Conservation (phyloP, 2,888 invertebrate species). For the Drosophila mimetica region DNA sequence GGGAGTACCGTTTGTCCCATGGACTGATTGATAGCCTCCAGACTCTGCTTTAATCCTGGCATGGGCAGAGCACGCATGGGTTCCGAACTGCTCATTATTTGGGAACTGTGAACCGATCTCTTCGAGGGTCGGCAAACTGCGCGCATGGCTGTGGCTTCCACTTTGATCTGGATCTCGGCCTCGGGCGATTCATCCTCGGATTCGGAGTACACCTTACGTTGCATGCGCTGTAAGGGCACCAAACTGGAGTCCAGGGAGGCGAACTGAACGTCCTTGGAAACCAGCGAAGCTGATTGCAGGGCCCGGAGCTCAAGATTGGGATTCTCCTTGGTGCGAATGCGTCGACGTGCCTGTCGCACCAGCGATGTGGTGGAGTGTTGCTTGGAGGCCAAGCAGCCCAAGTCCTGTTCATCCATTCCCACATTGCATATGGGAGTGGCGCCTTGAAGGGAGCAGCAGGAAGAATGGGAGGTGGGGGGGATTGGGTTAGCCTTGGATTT, state of each 20-base stretch:
- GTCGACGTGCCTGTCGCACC: conserved; percentile 58
- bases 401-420: conserved; percentile 52
- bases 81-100: conserved; percentile 32
- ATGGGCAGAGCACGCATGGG: conserved; percentile 46
- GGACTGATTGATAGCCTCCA: conserved; percentile 46
- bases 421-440: conserved; percentile 47
- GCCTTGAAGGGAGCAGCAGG: conserved; percentile 49
- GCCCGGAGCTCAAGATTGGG: conserved; percentile 39
- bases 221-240: conserved; percentile 1
- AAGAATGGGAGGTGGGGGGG: not conserved
- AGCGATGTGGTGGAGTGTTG: conserved; percentile 50
- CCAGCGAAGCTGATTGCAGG: conserved; percentile 5
- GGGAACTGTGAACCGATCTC: conserved; percentile 15
- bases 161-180: conserved; percentile 57
- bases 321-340: conserved; percentile 53
- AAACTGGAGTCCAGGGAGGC: conserved; percentile 24
- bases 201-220: conserved; percentile 9
- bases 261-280: conserved; percentile 2
- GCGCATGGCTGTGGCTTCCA: conserved; percentile 56
- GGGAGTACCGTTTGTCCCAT: conserved; percentile 33
- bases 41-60: conserved; percentile 51
- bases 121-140: conserved; percentile 58
- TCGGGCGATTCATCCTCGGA: conserved; percentile 49
- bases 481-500: conserved; percentile 13
- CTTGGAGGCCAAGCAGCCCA: conserved; percentile 31